phyloP scores from a whole-genome alignment of 2,797 vertebrate genomes.

The Tapirus indicus region DNA sequence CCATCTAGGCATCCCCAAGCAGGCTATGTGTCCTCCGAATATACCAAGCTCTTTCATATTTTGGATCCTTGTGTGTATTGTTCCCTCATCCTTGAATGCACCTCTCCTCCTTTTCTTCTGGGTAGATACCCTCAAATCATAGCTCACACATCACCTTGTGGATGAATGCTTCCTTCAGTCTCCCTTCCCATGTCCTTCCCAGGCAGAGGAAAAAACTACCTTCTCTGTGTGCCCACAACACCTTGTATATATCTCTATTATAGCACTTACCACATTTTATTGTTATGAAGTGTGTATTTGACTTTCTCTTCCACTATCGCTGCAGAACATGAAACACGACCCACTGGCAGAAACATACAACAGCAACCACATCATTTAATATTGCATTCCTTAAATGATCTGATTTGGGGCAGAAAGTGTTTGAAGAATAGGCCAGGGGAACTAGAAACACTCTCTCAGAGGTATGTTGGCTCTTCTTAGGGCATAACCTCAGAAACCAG shows the following conservation, averaged over 20 bases:
- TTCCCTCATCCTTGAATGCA: neutral
- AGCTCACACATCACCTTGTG: neutral
- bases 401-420: constrained; percentile 15
- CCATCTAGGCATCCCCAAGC: neutral
- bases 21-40: neutral
- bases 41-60: neutral
- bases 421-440: neutral
- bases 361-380: constrained; percentile 6
- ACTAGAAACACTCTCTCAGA: constrained; percentile 52
- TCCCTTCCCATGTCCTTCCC: neutral
- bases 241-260: neutral
- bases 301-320: neutral
- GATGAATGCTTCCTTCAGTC: neutral
- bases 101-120: neutral
- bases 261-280: neutral
- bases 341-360: constrained; percentile 7
- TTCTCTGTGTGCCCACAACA: neutral
- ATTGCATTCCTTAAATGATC: constrained; percentile 29
- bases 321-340: constrained; percentile 39
- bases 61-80: neutral
- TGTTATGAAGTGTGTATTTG: neutral
- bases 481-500: constrained; percentile 5
- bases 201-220: neutral
- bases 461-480: neutral
- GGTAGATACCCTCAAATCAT: neutral